Percentiles rank a stretch among this genome's conserved stretches.
These are phyloP conservation scores for Trichomalopsis sarcophagae DNA, from an alignment of 1,140 invertebrate species.

Conservation along the genomic window DNA sequence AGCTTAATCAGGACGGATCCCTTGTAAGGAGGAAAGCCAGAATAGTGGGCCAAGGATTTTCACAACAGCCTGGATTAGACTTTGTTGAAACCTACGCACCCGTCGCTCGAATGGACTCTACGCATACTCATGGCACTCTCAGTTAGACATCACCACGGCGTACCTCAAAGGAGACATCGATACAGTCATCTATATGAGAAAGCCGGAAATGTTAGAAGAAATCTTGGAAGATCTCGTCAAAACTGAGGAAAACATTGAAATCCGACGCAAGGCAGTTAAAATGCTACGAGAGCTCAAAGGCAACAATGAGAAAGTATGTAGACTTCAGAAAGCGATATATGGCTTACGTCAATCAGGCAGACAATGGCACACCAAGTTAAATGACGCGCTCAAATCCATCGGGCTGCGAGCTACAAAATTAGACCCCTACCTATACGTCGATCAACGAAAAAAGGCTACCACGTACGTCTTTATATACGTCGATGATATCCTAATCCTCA, in stretches of 20 bases:
- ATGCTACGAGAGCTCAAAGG: neutral
- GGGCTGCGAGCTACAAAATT: no score
- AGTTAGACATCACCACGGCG: slow-evolving; percentile 3
- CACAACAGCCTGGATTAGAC: slow-evolving; percentile 51
- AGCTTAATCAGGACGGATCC: slow-evolving; percentile 41
- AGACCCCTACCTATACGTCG: neutral
- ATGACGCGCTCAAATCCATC: no score
- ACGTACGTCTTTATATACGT: slow-evolving; percentile 2
- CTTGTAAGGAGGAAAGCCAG: slow-evolving; percentile 45
- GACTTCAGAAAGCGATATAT: neutral
- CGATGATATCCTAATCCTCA: neutral
- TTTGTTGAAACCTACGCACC: slow-evolving; percentile 55
- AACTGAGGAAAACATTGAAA: neutral
- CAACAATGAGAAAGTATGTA: neutral
- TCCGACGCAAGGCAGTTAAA: neutral
- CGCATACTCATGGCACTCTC: neutral
- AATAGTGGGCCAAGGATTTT: no score
- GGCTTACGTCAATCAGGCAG: slow-evolving; percentile 9
- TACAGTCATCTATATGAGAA: slow-evolving; percentile 3
- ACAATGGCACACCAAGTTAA: neutral
- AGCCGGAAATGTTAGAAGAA: neutral
- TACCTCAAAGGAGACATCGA: neutral
- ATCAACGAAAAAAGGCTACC: neutral
- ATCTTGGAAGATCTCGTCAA: neutral
- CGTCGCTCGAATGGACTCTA: slow-evolving; percentile 33